These are phyloP conservation scores for Colletes gigas DNA, from an alignment of 1,140 invertebrate species.

Conservation along the genomic window DNA sequence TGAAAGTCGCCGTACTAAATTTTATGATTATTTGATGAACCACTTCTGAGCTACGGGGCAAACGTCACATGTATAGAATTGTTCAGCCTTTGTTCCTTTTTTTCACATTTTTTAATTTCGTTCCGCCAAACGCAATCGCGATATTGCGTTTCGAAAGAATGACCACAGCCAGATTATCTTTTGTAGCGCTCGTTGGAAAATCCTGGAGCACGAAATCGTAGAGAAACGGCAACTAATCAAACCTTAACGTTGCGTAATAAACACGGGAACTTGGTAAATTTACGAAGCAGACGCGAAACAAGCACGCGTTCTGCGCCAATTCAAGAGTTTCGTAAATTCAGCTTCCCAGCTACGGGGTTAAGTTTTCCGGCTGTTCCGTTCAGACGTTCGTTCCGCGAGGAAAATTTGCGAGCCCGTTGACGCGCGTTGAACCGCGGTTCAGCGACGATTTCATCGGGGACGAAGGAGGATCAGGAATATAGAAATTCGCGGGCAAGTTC, in stretches of 20 bases:
- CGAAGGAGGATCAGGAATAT: background rate
- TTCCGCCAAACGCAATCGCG: too few species aligned
- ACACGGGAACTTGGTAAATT: background rate
- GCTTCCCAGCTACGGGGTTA: background rate
- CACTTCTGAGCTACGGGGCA: too few species aligned
- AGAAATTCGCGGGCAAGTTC: background rate
- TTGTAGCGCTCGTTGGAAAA: too few species aligned
- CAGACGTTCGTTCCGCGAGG: background rate
- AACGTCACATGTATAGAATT: too few species aligned
- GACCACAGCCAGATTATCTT: too few species aligned
- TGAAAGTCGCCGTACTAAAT: too few species aligned
- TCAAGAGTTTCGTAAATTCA: background rate
- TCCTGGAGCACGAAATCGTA: too few species aligned
- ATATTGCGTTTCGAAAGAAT: too few species aligned
- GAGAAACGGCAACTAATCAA: slow-evolving; percentile 14
- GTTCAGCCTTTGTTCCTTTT: too few species aligned
- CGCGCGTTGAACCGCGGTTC: background rate
- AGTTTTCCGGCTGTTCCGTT: background rate
- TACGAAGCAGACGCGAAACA: background rate
- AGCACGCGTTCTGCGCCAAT: background rate
- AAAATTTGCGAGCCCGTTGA: background rate
- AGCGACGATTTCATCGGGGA: background rate
- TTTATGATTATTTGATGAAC: too few species aligned
- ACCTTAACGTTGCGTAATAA: background rate
- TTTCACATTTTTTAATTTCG: too few species aligned